Evolutionary conservation across 2,113 vertebrate genomes (phyloP).

Genomic region (Drymodes brunneopygia): DNA sequence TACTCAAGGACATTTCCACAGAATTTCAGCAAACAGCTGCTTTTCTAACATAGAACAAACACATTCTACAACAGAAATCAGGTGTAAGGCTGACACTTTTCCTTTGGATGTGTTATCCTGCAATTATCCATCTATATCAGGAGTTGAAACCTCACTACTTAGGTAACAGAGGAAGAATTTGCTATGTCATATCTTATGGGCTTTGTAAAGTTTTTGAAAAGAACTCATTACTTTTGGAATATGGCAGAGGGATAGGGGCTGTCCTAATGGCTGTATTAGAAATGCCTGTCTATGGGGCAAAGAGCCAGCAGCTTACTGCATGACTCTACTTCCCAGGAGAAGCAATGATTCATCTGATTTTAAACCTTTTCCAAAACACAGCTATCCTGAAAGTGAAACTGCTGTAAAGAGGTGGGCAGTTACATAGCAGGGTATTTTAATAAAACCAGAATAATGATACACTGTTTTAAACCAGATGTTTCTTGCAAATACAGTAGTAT

Average conservation of each 20-base stretch:
- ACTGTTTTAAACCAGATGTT: background rate
- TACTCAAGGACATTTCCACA: background rate
- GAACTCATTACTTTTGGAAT: background rate
- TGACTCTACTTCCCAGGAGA: background rate
- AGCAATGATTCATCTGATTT: background rate
- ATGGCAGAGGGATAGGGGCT: background rate
- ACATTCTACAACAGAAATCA: background rate
- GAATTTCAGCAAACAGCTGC: background rate
- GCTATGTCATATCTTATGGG: background rate
- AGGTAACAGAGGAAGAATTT: background rate
- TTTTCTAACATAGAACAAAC: background rate
- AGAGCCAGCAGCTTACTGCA: background rate
- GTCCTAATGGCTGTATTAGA: background rate
- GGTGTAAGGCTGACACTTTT: background rate
- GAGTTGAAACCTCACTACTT: background rate
- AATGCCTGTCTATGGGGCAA: background rate
- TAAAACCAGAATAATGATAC: background rate
- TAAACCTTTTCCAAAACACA: background rate
- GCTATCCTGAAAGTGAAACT: background rate
- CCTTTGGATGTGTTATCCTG: background rate
- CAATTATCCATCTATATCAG: background rate
- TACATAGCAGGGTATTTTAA: background rate
- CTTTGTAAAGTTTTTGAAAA: slow-evolving; percentile 1
- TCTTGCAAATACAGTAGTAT: background rate
- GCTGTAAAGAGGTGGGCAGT: background rate